Conservation (phyloP, 2,113 vertebrate species). For the Corythaeola cristata region DNA sequence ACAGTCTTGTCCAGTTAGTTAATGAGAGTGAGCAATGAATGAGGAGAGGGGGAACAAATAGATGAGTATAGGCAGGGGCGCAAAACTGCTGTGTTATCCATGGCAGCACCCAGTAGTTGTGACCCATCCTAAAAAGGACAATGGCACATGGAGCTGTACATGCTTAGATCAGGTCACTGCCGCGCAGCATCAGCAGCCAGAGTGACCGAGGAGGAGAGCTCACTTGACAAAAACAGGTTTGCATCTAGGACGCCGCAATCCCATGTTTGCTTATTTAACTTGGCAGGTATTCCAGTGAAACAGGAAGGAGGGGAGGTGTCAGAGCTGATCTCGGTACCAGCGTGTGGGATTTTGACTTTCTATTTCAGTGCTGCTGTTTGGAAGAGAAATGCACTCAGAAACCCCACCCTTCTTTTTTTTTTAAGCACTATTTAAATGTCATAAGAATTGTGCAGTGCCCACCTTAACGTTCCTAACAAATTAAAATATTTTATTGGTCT, state of each 20-base stretch:
- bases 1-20: neutral
- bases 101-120: no score
- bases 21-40: no score
- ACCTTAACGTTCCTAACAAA: conserved; percentile 37
- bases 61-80: neutral
- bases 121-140: neutral
- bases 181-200: neutral
- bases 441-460: neutral
- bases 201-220: neutral
- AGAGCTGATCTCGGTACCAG: neutral
- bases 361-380: conserved; percentile 41
- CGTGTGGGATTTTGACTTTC: neutral
- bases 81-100: fast-evolving
- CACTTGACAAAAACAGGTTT: neutral
- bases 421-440: conserved; percentile 46
- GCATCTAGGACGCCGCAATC: neutral
- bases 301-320: neutral
- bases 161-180: neutral
- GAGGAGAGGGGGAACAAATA: neutral
- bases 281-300: conserved; percentile 40
- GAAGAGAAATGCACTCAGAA: conserved; percentile 15
- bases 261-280: conserved; percentile 38
- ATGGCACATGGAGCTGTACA: fast-evolving
- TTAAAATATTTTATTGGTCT: conserved; percentile 59
- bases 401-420: neutral